Evolutionary conservation across 2,797 vertebrate genomes (phyloP), one percentile per base, ranked within the genome.

Genomic region (Psittacula echo): DNA sequence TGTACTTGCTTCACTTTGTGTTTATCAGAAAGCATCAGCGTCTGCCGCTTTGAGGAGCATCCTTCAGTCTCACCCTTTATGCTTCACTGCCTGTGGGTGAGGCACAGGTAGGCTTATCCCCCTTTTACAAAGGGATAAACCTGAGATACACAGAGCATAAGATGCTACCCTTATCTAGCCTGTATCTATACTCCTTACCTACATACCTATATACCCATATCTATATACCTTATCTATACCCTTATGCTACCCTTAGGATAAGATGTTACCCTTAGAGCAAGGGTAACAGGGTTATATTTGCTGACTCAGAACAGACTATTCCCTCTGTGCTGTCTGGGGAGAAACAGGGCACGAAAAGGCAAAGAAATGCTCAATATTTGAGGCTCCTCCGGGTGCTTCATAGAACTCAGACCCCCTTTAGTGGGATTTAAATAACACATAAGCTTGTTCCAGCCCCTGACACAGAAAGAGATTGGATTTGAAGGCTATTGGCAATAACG

Each of bases 1-100:
- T 7, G 5, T 1, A 54, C 73, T 77, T 0, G 1, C 84, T 26
- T 68, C 65, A 19, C 15, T 37, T 48, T 23, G 0, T 2, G 26
- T 8, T 81, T 92, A 76, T 50, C 68, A 62, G 22, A 37, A 48
- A 93, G 73, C 11, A 10, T 13, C 7, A 67, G 27, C 42, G 51
- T 1, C 45, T 37, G 53, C 58, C 5, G 56, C 72, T 89, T 44
- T 71, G 45, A 85, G 81, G 58, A 78, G 44, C 17, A 14, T 10
- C 86, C 79, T 65, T 27, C 32, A 6, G 5, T 58, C 56, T 60
- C n/a, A 91, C 37, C 72, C 86, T 41, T 78, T 11, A 7, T 1
- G 41, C 83, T 60, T 45, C 12, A 24, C 11, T 5, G 16, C 13
- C 42, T 29, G 44, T 6, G 14, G 17, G 42, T 5, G 70, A 94